These are phyloP conservation scores for Danionella dracula DNA, from an alignment of 2,797 vertebrate species.

Conservation along the genomic window DNA sequence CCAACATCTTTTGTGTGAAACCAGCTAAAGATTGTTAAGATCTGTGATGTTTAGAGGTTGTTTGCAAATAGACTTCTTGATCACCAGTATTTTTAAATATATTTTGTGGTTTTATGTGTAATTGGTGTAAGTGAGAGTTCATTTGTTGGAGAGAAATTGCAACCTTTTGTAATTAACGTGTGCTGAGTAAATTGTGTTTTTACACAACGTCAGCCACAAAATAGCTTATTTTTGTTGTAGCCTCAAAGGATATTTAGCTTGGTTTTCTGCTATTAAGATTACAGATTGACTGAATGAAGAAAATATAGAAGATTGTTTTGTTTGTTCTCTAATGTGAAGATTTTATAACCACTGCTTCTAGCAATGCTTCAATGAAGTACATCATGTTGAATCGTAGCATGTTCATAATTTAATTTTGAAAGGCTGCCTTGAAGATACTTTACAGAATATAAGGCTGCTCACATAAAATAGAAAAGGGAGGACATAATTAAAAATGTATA, in stretches of 20 bases:
- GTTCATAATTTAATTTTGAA: too few relatives aligned
- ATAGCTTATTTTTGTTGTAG: neutral
- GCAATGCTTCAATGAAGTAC: too few relatives aligned
- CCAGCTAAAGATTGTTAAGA: neutral
- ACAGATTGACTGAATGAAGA: neutral
- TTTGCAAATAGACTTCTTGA: neutral
- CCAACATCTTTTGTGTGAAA: neutral
- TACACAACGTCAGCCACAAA: neutral
- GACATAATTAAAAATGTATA: too few relatives aligned
- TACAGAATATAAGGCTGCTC: too few relatives aligned
- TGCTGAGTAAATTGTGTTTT: neutral
- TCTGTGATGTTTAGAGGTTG: neutral
- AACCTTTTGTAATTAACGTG: slow-evolving; percentile 6
- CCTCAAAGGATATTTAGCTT: neutral
- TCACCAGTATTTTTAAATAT: neutral
- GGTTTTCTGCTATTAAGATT: neutral
- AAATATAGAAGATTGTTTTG: neutral
- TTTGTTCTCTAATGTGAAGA: too few relatives aligned
- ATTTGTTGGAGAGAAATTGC: neutral
- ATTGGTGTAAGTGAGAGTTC: slow-evolving; percentile 5
- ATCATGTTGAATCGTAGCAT: too few relatives aligned
- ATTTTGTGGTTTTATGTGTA: neutral
- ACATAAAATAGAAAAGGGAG: too few relatives aligned
- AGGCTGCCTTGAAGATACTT: too few relatives aligned
- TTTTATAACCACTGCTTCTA: neutral